A percentile compares a stretch with the other conserved stretches of the same genome.
Evolutionary conservation across 2,797 vertebrate genomes (phyloP).

Genomic region (Gorsachius magnificus): DNA sequence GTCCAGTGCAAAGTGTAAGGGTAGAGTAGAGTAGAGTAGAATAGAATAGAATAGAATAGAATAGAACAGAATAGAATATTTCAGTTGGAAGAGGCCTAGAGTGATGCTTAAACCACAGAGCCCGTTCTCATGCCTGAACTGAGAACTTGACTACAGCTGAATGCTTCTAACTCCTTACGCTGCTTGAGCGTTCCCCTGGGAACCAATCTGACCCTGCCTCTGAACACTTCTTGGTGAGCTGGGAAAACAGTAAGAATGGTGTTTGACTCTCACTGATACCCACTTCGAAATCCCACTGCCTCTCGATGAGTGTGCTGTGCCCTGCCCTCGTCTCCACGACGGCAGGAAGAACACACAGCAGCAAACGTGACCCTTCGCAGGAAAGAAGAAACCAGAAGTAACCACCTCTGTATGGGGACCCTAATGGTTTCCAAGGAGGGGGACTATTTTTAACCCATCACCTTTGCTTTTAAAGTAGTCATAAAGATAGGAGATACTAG

Average conservation of each 20-base stretch:
- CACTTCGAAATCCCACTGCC: neutral
- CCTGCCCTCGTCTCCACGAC: neutral
- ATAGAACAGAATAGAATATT: neutral
- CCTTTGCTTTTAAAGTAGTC: neutral
- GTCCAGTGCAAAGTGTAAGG: neutral
- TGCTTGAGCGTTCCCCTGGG: neutral
- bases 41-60: neutral
- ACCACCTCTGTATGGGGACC: neutral
- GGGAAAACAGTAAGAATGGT: neutral
- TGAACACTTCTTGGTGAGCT: neutral
- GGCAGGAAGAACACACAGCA: neutral
- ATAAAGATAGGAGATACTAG: neutral
- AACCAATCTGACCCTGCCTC: neutral
- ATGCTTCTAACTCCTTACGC: neutral
- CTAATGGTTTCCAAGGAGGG: neutral
- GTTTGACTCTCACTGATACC: neutral
- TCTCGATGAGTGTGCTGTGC: neutral
- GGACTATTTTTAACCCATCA: neutral
- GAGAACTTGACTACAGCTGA: neutral
- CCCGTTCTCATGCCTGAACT: neutral
- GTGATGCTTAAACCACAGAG: neutral
- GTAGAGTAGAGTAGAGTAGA: neutral
- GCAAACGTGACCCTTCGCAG: accelerated
- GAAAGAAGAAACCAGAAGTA: neutral
- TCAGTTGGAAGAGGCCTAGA: neutral